These are phyloP conservation scores for Cheilinus undulatus DNA, from an alignment of 2,113 vertebrate genomes.

Conservation along the genomic window DNA sequence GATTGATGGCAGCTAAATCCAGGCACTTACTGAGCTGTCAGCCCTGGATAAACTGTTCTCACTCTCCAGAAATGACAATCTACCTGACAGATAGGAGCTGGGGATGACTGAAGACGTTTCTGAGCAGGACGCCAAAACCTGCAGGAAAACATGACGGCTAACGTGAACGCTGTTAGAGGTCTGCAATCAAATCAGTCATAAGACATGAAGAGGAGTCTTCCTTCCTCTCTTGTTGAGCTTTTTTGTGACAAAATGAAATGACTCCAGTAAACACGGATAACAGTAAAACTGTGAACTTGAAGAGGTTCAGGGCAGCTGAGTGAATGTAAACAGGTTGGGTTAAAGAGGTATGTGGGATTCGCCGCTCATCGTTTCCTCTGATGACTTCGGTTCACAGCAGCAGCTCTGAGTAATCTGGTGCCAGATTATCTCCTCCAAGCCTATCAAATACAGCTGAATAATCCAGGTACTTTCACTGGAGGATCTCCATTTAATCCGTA, in stretches of 20 bases:
- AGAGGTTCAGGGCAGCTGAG: conserved; percentile 6
- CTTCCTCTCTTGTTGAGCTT: not conserved
- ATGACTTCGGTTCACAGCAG: not conserved
- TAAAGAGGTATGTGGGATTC: conserved; percentile 7
- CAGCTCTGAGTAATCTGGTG: conserved; percentile 31
- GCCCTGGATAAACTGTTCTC: conserved; percentile 47
- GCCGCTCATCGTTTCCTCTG: not conserved
- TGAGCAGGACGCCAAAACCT: conserved; percentile 11
- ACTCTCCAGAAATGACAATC: conserved; percentile 45
- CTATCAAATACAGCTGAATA: conserved; percentile 38
- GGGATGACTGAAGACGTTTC: conserved; percentile 7
- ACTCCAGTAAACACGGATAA: no score
- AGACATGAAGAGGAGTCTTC: no score
- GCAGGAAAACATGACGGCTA: not conserved
- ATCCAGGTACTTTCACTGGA: conserved; percentile 42
- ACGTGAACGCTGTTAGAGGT: no score
- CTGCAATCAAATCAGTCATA: no score
- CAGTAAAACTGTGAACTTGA: conserved; percentile 37
- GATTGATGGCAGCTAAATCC: conserved; percentile 61
- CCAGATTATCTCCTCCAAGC: conserved; percentile 36
- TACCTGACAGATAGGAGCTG: conserved; percentile 17
- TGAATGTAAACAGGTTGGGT: conserved; percentile 17
- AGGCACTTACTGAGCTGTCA: conserved; percentile 58
- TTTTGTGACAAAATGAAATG: conserved; percentile 43
- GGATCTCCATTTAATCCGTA: not conserved